Evolutionary conservation across 2,113 vertebrate genomes (phyloP), one percentile per base, ranked within the genome.

Genomic region (Dipodomys spectabilis): DNA sequence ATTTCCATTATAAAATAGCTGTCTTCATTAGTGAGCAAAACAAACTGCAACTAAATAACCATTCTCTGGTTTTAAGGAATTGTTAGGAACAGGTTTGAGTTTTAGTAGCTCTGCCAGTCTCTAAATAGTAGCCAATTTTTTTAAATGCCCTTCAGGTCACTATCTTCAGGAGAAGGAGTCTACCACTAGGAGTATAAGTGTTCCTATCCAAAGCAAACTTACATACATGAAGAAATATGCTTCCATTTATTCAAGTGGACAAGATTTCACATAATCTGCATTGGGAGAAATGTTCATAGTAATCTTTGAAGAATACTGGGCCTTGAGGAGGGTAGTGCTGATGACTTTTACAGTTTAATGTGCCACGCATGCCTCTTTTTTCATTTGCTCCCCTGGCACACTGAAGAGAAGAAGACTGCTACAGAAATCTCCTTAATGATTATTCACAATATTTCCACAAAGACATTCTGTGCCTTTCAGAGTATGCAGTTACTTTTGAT

Each of bases 251-350:
- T 79, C 82, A 73, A 75, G 62, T 53, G 39, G 15, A 32, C 73
- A 67, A 84, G 72, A 68, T 79, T 45, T 32, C 49, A 87, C 65
- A 90, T 90, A 75, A 77, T 73, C 23, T 81, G 79, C 49, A 83
- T 62, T 79, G 71, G 74, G 2, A 89, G 30, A 93, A 91, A 64
- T 84, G 74, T 86, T 78, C 74, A 45, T 30, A 77, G 69, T 44
- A 32, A 71, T 71, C 45, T 77, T 91, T 75, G 74, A 74, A 72
- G 87, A 69, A 45, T 12, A 18, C 77, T 68, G 85, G 84, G 74
- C 65, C 30, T 62, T 57, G 16, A 57, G 49, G 30, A 67, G 69
- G 19, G 74, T 18, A 67, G 15, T 77, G 23, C 45, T 53, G 77
- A 93, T 45, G 39, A 82, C 22, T 57, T 45, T 80, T 44, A 53